Base-by-base conservation (phyloP, 2,888 invertebrate genomes). In the Brachypalpus laphriformis region DNA sequence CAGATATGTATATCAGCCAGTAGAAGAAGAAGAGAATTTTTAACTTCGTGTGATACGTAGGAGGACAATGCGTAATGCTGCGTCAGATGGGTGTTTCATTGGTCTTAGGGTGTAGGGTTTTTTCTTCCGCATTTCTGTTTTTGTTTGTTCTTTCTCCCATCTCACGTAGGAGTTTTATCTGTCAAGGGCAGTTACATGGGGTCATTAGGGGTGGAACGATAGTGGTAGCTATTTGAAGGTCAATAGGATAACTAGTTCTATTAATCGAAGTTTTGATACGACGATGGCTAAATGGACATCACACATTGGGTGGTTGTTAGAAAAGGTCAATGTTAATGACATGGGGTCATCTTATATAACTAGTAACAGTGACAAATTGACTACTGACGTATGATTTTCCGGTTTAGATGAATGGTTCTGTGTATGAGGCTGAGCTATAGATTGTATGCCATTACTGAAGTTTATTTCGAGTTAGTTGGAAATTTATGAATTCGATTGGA, bases 11-110 rank as follows among this genome's bases (percentile, higher is more conserved):
- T 25, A 74, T 78, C 77, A 83, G 68, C 78, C 74, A 68, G 11
- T 1, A 22, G 20, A 47, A 16, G 9, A 28, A 20, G 54, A 34
- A 51, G 47, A 56, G 28, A 70, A 78, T 61, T 34, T 34, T 49
- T 68, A 40, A 6, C 1, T n/a, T 9, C 1, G 6, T 11, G 11
- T 18, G 20, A 40, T 40, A 80, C 57, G 74, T 75, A 76, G 66
- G 85, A 85, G 85, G 85, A 85, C 75, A 80, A 70, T 75, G 42
- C 42, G 70, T 83, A 75, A 80, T 40, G 34, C 11, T 40, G 34
- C 34, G 9, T 56, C 45, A 54, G 28, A 31, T 40, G 74, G 74
- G 57, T 82, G 77, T 63, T 68, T 42, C 65, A 42, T 66, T 83
- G 31, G 65, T 47, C 47, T 70, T 42, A 16, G 37, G 71, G 25